A percentile compares a stretch with the other conserved stretches of the same genome.
These are phyloP conservation scores for Nymphalis urticae DNA, from an alignment of 2,888 invertebrate species.

Conservation along the genomic window DNA sequence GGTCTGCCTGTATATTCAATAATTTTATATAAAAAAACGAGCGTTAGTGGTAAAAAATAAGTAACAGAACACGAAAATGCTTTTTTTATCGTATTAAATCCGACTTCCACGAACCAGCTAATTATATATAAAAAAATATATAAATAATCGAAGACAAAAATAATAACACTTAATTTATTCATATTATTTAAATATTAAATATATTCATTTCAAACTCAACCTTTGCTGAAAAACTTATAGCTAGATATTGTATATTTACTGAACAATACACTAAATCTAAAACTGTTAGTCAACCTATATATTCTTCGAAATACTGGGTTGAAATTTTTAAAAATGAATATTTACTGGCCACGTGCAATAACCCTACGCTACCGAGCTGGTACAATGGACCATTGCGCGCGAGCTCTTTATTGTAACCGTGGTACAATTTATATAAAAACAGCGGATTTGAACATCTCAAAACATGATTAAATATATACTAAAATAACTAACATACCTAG, in stretches of 20 bases:
- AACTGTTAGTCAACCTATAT: conserved; percentile 23
- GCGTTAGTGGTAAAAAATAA: no score
- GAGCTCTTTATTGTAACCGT: conserved; percentile 37
- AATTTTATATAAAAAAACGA: no score
- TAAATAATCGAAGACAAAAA: no score
- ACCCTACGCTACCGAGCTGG: conserved; percentile 43
- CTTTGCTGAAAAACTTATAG: neutral
- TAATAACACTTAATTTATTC: no score
- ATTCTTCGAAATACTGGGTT: conserved; percentile 30
- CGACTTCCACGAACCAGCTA: no score
- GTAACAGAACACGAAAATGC: no score
- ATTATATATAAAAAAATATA: no score
- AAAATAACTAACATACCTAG: neutral
- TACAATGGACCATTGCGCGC: conserved; percentile 53
- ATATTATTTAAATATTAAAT: no score
- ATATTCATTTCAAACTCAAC: neutral
- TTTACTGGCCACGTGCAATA: conserved; percentile 58
- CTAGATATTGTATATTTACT: no score
- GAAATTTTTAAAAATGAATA: conserved; percentile 54
- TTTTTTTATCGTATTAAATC: no score
- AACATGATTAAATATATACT: neutral
- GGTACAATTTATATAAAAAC: conserved; percentile 27
- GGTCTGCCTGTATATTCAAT: no score
- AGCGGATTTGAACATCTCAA: conserved; percentile 5
- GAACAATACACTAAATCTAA: neutral